Evolutionary conservation across 2,797 vertebrate genomes (phyloP), one percentile per base, ranked within the genome.

Genomic region (Hirundo rustica): DNA sequence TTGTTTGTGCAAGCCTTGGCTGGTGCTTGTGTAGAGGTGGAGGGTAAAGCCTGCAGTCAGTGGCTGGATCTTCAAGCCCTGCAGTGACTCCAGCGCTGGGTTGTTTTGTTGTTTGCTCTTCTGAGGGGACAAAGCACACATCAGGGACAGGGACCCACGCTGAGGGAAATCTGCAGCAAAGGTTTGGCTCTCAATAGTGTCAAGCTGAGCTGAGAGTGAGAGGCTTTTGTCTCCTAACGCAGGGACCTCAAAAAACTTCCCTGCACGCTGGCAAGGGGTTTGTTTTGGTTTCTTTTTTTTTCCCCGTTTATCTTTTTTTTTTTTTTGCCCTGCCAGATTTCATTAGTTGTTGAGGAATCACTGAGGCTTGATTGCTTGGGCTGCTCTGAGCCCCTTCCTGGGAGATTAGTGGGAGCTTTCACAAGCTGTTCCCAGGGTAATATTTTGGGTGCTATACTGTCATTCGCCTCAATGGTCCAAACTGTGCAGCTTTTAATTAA

Each of bases 71-170:
- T 96, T 85, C 62, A 85, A 77, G 89, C 79, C 16, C 61, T 91
- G 92, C 75, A 91, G 85, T 73, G 92, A 58, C 80, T 94, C 82
- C 80, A 95, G 85, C 57, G 76, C 71, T 81, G 64, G 81, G 40
- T 70, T 85, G 75, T 89, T 93, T 80, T 54, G 70, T 61, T 84
- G 74, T 74, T 93, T 85, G 88, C 81, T 83, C n/a, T 26, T 89
- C 90, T n/a, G 57, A 65, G 66, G 75, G 91, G 88, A 79, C 75
- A 61, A 92, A 92, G 80, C 87, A 84, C 88, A 42, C 74, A 76
- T 81, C 89, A 93, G 95, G 95, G 93, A 96, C 89, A 95, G 93
- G 96, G 95, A 88, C 79, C 92, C 89, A 81, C 0, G 9, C 96
- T 87, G 96, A 38, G 94, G 91, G 82, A 93, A 96, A 70, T 87